A percentile compares a stretch with the other conserved stretches of the same genome.
These are phyloP conservation scores for Megaleporinus macrocephalus DNA, from an alignment of 2,113 vertebrate genomes.

Conservation along the genomic window DNA sequence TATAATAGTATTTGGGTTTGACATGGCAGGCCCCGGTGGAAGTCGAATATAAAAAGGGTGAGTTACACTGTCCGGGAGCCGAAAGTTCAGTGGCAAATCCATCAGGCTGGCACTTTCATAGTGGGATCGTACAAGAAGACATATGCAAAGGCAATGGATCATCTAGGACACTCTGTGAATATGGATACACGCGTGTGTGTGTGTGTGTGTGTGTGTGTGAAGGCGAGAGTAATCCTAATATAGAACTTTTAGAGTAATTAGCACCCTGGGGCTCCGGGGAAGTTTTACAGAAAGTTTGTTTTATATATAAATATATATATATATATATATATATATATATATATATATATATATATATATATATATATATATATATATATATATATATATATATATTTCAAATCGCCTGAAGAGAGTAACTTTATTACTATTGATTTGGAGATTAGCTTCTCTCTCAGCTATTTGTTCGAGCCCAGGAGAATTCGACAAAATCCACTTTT, in stretches of 20 bases:
- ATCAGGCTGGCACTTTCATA: slow-evolving; percentile 57
- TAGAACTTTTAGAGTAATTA: slow-evolving; percentile 40
- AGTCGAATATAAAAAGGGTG: slow-evolving; percentile 62
- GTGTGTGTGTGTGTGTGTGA: slow-evolving; percentile 34
- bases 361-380: not conserved
- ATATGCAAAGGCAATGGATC: slow-evolving; percentile 54
- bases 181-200: slow-evolving; percentile 12
- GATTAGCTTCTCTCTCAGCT: slow-evolving; percentile 36
- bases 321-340: not conserved
- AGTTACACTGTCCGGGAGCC: slow-evolving; percentile 50
- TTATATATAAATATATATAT: too few relatives aligned
- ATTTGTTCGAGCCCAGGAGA: slow-evolving; percentile 28
- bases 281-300: slow-evolving; percentile 41
- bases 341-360: not conserved
- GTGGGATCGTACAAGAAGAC: slow-evolving; percentile 49
- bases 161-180: slow-evolving; percentile 18
- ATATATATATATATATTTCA: not conserved
- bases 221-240: slow-evolving; percentile 21
- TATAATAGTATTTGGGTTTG: slow-evolving; percentile 77
- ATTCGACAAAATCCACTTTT: slow-evolving; percentile 12
- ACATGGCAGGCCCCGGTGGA: slow-evolving; percentile 65
- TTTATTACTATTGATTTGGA: slow-evolving; percentile 52
- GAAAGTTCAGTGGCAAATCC: slow-evolving; percentile 58
- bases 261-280: slow-evolving; percentile 29
- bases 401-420: slow-evolving; percentile 32